These are phyloP conservation scores for Nematopogon swammerdamellus DNA, from an alignment of 2,888 invertebrate species.

Conservation along the genomic window DNA sequence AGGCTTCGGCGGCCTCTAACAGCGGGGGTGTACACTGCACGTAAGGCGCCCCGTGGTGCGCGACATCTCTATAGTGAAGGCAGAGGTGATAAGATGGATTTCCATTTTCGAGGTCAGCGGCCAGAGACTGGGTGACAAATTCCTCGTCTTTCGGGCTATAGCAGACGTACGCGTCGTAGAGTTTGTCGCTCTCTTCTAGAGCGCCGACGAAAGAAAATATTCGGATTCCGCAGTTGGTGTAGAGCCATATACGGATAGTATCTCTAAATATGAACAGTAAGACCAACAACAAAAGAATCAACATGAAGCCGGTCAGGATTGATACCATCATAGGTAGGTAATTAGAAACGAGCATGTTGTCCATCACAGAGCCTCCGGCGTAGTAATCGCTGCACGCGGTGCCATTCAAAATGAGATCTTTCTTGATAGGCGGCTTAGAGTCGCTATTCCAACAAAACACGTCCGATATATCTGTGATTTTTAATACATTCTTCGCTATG, in stretches of 20 bases:
- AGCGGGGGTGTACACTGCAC: conserved; percentile 73
- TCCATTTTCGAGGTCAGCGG: conserved; percentile 81
- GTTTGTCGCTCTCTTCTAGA: conserved; percentile 77
- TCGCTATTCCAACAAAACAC: conserved; percentile 80
- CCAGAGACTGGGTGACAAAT: conserved; percentile 81
- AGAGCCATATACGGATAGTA: conserved; percentile 82
- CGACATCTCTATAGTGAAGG: conserved; percentile 85
- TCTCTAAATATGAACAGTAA: conserved; percentile 83
- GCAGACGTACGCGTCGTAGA: conserved; percentile 90
- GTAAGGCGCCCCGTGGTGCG: conserved; percentile 62
- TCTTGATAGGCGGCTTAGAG: conserved; percentile 69
- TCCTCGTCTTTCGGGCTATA: conserved; percentile 91
- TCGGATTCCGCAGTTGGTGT: conserved; percentile 81
- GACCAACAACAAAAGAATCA: conserved; percentile 72
- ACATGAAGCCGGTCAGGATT: conserved; percentile 71
- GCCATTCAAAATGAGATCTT: conserved; percentile 78
- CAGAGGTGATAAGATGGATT: conserved; percentile 78
- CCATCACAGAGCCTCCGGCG: conserved; percentile 78
- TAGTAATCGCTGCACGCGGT: conserved; percentile 86
- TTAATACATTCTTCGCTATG: conserved; percentile 76
- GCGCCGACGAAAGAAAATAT: conserved; percentile 70
- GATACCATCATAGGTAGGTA: conserved; percentile 83
- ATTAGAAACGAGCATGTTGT: conserved; percentile 77
- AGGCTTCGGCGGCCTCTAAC: conserved; percentile 83
- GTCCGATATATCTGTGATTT: conserved; percentile 73